Base-by-base conservation (phyloP, 1,140 invertebrate genomes). In the Pseudomyrmex cubaensis region DNA sequence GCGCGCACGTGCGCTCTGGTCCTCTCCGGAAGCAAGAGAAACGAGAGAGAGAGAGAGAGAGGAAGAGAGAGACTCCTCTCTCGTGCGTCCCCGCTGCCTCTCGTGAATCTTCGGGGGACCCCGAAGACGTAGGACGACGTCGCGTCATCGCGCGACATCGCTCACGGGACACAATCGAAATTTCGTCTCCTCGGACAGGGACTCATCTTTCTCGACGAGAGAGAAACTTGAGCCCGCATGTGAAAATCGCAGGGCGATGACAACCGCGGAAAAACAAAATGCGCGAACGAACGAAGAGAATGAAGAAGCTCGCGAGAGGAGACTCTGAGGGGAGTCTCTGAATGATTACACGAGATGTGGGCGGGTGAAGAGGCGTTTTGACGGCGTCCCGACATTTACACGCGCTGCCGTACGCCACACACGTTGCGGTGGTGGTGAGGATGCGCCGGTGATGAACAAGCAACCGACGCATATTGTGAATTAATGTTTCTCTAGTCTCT, bases 1-100 rank as follows among this genome's bases (percentile, higher is more conserved):
- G 77, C 78, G 86, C 88, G 89, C 89, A 89, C 90, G 90, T 92
- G 90, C 91, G 91, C 90, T 80, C 82, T 90, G 80, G 74, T 22
- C 25, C 63, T 80, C 44, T 80, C 66, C 66, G 66, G 76, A 70
- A 59, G 44, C 35, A 20, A 69, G 63, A 66, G 74, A 35, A 25
- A n/a, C 54, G 2, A 22, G 64, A 52, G 35, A 13, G 35, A 66
- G 67, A 72, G 54, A 73, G 35, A 64, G 44, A 48, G 22, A 15
- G 15, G 5, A 5, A 35, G 35, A 35, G 35, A 35, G 35, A 35
- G 5, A 35, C 5, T 35, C 35, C 35, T 35, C 35, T 54, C 50
- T 88, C 87, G 87, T 72, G 22, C 74, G 20, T 87, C 67, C 86
- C 61, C 88, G 88, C n/a, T 48, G 44, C 10, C 22, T 13, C 77